Base-by-base conservation (phyloP, 30 jellyfish, hydroid and myxozoan genomes). In the Phacellophora camtschatica region DNA sequence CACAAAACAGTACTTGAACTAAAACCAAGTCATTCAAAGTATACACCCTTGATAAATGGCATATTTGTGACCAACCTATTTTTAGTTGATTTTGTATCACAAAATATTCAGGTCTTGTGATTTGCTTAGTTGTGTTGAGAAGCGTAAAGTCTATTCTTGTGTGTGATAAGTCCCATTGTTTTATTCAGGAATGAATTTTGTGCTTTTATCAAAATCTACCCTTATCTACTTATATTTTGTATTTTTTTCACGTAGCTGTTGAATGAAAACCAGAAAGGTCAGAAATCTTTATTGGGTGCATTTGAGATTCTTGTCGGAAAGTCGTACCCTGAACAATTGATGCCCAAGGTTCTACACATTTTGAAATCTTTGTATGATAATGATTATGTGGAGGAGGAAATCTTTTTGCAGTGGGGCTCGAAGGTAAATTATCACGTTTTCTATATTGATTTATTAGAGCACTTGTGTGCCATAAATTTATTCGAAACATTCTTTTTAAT, bases 341-440 rank as follows among this genome's bases (percentile, higher is more conserved):
- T 95, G 95, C 96, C 95, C 19, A 95, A 90, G 56, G 97, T 90
- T 18, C 92, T 98, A 19, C 97, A 84, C 63, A 77, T 95, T 35
- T 78, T 95, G 46, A 95, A 89, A 53, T 35, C 86, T 42, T 50
- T 90, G n/a, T 95, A 89, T 70, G 98, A 95, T 91, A 36, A 41
- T 49, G 99, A 95, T 67, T 66, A 76, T 55, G 89, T 95, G 34
- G 99, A 95, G 46, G 99, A 95, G 50, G 99, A 95, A 50, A 92
- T 95, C 29, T 71, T 95, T 42, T 34, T 95, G 64, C 96, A 90
- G 48, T 95, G 99, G 99, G 95, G 95, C 13, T 48, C 96, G 28
- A 95, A 95, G 96, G 97, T 86, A 64, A 54, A 83, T 27, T n/a
- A n/a, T n/a, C n/a, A n/a, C n/a, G n/a, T n/a, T n/a, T n/a, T n/a